phyloP scores from a whole-genome alignment of 2,797 vertebrate species.

The Novumbra hubbsi region DNA sequence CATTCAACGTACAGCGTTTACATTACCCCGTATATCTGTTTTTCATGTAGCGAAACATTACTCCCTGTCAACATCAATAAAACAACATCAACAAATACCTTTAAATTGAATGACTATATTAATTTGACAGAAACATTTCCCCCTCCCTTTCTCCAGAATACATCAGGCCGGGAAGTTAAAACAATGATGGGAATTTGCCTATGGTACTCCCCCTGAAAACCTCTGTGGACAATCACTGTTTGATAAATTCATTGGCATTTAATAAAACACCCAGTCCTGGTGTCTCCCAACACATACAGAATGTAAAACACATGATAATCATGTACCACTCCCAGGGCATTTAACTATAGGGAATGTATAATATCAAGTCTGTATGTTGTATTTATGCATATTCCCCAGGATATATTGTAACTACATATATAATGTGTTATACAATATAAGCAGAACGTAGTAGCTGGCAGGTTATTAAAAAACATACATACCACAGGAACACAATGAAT shows the following conservation, averaged over 20 bases:
- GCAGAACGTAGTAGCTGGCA: slow-evolving; percentile 48
- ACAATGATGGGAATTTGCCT: slow-evolving; percentile 5
- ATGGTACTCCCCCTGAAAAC: slow-evolving; percentile 2
- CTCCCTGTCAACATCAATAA: slow-evolving; percentile 29
- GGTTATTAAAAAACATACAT: slow-evolving; percentile 59
- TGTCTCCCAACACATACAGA: slow-evolving; percentile 34
- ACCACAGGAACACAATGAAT: slow-evolving; percentile 57
- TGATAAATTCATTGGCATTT: slow-evolving; percentile 48
- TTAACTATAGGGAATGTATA: slow-evolving; percentile 35
- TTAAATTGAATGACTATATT: slow-evolving; percentile 37
- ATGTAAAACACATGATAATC: slow-evolving; percentile 41
- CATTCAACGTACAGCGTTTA: slow-evolving; percentile 20
- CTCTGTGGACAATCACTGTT: slow-evolving; percentile 38
- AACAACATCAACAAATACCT: neutral
- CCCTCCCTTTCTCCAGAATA: slow-evolving; percentile 42
- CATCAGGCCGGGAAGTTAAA: slow-evolving; percentile 22
- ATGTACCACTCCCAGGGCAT: slow-evolving; percentile 41
- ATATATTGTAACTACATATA: slow-evolving; percentile 65
- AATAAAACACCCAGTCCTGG: slow-evolving; percentile 55
- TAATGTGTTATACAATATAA: slow-evolving; percentile 69
- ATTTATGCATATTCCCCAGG: slow-evolving; percentile 54
- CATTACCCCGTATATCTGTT: neutral
- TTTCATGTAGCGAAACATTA: slow-evolving; percentile 23
- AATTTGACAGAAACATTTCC: slow-evolving; percentile 19
- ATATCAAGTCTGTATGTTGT: slow-evolving; percentile 38